phyloP scores from a whole-genome alignment of 1,140 invertebrate genomes.

The Streblospio benedicti region DNA sequence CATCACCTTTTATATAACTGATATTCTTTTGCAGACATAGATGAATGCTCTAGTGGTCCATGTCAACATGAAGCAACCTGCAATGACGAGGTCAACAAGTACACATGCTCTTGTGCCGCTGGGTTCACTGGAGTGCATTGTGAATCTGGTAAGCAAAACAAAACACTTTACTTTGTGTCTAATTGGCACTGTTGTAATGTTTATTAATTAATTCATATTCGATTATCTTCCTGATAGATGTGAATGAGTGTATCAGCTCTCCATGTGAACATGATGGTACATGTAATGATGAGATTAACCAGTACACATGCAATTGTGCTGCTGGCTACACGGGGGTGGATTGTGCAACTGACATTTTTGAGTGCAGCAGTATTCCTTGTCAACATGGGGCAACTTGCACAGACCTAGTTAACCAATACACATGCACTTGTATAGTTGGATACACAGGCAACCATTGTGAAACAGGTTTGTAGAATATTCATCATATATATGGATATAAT shows the following conservation, averaged over 20 bases:
- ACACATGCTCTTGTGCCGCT: slow-evolving; percentile 12
- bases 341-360: slow-evolving; percentile 3
- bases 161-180: no score
- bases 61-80: slow-evolving; percentile 69
- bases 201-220: no score
- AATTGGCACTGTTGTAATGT: no score
- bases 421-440: slow-evolving; percentile 14
- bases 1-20: no score
- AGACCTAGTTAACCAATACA: background rate
- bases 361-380: slow-evolving; percentile 3
- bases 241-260: slow-evolving; percentile 75
- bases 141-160: slow-evolving; percentile 6
- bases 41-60: slow-evolving; percentile 3
- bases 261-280: slow-evolving; percentile 85
- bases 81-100: slow-evolving; percentile 74
- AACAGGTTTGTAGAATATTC: background rate
- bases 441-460: slow-evolving; percentile 17
- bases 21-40: no score
- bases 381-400: slow-evolving; percentile 4
- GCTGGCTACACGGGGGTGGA: slow-evolving; percentile 16
- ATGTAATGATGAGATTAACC: slow-evolving; percentile 52
- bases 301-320: slow-evolving; percentile 17
- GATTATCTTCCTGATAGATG: slow-evolving; percentile 4
- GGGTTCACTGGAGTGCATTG: slow-evolving; percentile 19
- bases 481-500: no score